Evolutionary conservation across 2,113 vertebrate genomes (phyloP).

Genomic region (Sylvia atricapilla): DNA sequence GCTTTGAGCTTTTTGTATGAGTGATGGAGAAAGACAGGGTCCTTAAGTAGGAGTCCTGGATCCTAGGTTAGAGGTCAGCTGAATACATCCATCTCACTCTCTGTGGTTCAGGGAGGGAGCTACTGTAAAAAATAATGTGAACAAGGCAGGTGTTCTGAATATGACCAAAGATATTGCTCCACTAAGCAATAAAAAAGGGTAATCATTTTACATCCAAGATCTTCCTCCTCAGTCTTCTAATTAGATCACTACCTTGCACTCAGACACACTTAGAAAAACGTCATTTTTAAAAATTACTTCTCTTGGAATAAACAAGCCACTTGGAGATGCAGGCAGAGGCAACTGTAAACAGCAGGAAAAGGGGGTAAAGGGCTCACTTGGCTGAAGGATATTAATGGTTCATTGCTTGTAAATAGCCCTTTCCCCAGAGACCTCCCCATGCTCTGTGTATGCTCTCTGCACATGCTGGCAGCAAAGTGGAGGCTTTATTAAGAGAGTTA

Average conservation of each 20-base stretch:
- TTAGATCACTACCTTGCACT: background rate
- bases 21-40: background rate
- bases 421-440: slow-evolving; percentile 15
- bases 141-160: background rate
- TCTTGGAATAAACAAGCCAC: background rate
- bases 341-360: background rate
- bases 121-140: background rate
- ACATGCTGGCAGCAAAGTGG: slow-evolving; percentile 18
- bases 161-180: background rate
- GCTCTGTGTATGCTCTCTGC: background rate
- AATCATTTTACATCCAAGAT: background rate
- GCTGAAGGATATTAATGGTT: slow-evolving; percentile 20
- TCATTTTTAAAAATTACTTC: background rate
- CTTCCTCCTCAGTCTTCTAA: background rate
- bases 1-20: background rate
- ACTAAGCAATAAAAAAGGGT: background rate
- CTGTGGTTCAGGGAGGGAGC: background rate
- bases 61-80: background rate
- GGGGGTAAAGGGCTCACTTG: slow-evolving; percentile 9
- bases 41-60: background rate
- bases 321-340: background rate
- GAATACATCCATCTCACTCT: background rate
- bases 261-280: background rate
- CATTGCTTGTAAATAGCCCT: background rate
- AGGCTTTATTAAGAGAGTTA: slow-evolving; percentile 36